A percentile compares a stretch with the other conserved stretches of the same genome.
phyloP scores from a whole-genome alignment of 2,797 vertebrate species.

The Chelon auratus region DNA sequence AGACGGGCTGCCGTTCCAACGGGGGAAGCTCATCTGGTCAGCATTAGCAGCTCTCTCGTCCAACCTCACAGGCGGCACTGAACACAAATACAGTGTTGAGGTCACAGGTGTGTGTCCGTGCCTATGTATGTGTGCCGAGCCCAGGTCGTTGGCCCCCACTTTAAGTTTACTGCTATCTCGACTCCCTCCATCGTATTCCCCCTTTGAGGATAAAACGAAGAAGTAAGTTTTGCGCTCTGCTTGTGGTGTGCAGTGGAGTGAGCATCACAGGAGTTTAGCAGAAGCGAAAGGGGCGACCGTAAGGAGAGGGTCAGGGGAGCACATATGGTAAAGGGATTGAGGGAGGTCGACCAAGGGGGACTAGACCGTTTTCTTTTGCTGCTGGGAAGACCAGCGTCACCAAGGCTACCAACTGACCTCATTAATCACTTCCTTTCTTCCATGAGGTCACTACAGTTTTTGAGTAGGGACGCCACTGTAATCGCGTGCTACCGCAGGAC shows the following conservation, averaged over 20 bases:
- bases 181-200: constrained; percentile 23
- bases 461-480: constrained; percentile 58
- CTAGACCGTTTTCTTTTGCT: constrained; percentile 67
- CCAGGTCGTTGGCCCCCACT: constrained; percentile 28
- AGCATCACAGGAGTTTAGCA: constrained; percentile 59
- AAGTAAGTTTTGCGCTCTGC: constrained; percentile 42
- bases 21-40: constrained; percentile 71
- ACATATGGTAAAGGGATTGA: constrained; percentile 84
- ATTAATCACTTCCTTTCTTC: constrained; percentile 85
- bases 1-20: constrained; percentile 58
- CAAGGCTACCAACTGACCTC: constrained; percentile 78
- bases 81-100: constrained; percentile 57
- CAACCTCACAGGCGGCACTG: constrained; percentile 33
- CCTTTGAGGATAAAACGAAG: constrained; percentile 60
- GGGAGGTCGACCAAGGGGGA: constrained; percentile 69
- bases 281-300: constrained; percentile 38
- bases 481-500: constrained; percentile 52
- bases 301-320: constrained; percentile 74
- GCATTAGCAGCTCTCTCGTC: constrained; percentile 59
- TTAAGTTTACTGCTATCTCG: constrained; percentile 45
- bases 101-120: constrained; percentile 64
- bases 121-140: constrained; percentile 16
- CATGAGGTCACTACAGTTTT: constrained; percentile 76
- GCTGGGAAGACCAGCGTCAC: constrained; percentile 77
- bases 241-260: constrained; percentile 51